Evolutionary conservation across 2,113 vertebrate species (phyloP).

Genomic region (Mus pahari): DNA sequence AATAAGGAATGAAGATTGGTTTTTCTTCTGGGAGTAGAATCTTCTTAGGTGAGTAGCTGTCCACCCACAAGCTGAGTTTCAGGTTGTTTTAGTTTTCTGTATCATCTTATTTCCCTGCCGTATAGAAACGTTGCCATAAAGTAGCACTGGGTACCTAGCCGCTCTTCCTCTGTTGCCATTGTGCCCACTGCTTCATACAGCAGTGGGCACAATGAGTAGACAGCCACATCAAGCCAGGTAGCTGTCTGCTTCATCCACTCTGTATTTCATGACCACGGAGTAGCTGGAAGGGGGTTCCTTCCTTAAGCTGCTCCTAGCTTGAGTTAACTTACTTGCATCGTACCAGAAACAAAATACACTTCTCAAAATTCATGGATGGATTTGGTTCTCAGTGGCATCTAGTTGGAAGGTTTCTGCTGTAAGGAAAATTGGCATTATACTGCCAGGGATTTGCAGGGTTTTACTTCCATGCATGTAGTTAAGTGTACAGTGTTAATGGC

Average conservation of each 20-base stretch:
- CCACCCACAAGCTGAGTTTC: neutral
- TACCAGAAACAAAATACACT: neutral
- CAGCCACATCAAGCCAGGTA: neutral
- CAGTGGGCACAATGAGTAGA: neutral
- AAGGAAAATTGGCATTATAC: conserved; percentile 47
- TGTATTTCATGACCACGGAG: neutral
- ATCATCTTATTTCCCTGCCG: neutral
- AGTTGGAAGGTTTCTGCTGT: conserved; percentile 31
- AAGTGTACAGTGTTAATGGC: conserved; percentile 72
- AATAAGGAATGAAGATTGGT: neutral
- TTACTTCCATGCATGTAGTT: conserved; percentile 59
- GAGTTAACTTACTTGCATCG: conserved; percentile 12
- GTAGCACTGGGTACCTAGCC: neutral
- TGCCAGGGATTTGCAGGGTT: conserved; percentile 68
- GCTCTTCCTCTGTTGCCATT: neutral
- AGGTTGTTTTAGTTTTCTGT: neutral
- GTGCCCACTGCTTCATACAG: neutral
- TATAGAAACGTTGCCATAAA: neutral
- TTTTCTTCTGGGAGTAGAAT: neutral
- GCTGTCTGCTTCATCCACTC: neutral
- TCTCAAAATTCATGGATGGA: conserved; percentile 12
- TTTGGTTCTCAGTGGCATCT: conserved; percentile 42
- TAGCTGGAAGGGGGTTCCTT: neutral
- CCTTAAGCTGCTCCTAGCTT: conserved; percentile 15
- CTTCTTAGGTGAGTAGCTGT: neutral